These are phyloP conservation scores for Prionailurus viverrinus DNA, from an alignment of 2,113 vertebrate species.

Conservation along the genomic window DNA sequence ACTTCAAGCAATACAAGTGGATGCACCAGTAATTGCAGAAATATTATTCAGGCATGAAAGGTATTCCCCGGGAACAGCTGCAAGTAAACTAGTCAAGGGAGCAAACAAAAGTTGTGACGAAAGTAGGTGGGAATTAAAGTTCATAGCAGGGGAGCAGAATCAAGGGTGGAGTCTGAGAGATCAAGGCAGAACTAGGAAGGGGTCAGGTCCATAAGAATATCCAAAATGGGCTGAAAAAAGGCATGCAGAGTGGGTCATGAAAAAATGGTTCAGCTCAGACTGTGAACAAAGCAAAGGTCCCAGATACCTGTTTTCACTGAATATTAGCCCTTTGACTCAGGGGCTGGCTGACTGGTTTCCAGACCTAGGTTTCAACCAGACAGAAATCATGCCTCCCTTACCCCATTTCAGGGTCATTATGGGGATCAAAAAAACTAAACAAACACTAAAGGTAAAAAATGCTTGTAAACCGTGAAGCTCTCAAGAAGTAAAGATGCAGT, in stretches of 20 bases:
- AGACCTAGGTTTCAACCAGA: not conserved
- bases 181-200: not conserved
- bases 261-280: not conserved
- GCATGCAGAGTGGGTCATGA: not conserved
- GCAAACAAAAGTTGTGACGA: not conserved
- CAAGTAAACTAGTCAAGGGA: not conserved
- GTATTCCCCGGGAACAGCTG: not conserved
- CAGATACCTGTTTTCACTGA: not conserved
- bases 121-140: not conserved
- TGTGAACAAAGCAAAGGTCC: not conserved
- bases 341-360: not conserved
- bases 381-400: not conserved
- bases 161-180: not conserved
- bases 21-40: not conserved
- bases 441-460: conserved; percentile 8
- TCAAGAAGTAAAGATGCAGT: not conserved
- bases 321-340: not conserved
- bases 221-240: not conserved
- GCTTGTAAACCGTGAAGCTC: not conserved
- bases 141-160: not conserved
- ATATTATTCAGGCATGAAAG: not conserved
- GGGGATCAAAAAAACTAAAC: not conserved
- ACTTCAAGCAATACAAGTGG: not conserved
- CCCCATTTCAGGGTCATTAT: not conserved
- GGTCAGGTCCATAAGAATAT: not conserved